phyloP scores from a whole-genome alignment of 2,113 vertebrate species.

The Crotalus horridus region DNA sequence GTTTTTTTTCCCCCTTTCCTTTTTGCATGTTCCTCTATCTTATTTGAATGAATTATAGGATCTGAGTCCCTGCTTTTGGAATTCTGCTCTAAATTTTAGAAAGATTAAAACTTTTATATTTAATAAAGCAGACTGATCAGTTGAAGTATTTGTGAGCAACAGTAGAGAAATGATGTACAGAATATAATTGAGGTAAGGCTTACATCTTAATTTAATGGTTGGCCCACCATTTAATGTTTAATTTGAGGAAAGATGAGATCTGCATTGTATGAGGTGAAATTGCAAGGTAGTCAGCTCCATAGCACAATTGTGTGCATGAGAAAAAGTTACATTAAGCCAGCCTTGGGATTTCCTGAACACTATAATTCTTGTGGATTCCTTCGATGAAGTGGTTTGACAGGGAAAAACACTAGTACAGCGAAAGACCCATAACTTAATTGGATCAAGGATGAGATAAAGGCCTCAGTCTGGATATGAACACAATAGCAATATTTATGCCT shows the following conservation, averaged over 20 bases:
- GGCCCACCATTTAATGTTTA: neutral
- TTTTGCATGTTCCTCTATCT: neutral
- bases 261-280: neutral
- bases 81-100: neutral
- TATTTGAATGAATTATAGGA: neutral
- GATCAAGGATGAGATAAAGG: neutral
- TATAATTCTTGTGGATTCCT: neutral
- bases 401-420: neutral
- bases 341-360: neutral
- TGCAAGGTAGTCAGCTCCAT: neutral
- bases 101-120: neutral
- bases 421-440: neutral
- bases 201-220: neutral
- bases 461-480: neutral
- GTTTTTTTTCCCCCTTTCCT: neutral
- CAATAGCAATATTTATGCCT: neutral
- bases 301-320: neutral
- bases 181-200: neutral
- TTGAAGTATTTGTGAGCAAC: neutral
- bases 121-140: neutral
- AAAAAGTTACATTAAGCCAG: neutral
- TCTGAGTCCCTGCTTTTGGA: neutral
- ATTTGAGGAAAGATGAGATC: neutral
- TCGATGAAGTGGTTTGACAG: neutral
- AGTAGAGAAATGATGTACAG: neutral